Percentiles rank a stretch among this genome's conserved stretches.
phyloP scores from a whole-genome alignment of 2,797 vertebrate genomes.

The Morelia viridis region DNA sequence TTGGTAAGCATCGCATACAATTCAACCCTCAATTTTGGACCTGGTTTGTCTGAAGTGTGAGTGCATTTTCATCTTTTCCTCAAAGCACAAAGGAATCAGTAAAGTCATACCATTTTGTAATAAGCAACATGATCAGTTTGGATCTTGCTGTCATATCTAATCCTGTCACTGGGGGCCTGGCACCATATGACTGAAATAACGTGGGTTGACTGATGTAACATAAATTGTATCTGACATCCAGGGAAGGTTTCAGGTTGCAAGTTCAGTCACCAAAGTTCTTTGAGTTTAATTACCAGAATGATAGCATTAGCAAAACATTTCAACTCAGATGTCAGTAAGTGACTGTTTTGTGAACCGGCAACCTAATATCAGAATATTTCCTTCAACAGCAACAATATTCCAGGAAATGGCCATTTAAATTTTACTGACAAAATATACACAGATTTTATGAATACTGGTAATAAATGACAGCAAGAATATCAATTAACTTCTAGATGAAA shows the following conservation, averaged over 20 bases:
- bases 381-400: not conserved
- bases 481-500: not conserved
- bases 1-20: conserved; percentile 24
- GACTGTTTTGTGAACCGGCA: conserved; percentile 4
- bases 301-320: conserved; percentile 29
- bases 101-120: not conserved
- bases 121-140: not conserved
- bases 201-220: not conserved
- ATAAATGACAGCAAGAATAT: not conserved
- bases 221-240: conserved; percentile 30
- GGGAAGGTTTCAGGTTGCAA: conserved; percentile 12
- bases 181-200: conserved; percentile 41
- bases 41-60: not conserved
- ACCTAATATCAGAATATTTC: not conserved
- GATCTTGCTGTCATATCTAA: conserved; percentile 31
- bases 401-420: not conserved
- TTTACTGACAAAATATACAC: not conserved
- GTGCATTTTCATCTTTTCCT: not conserved
- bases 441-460: fast-evolving
- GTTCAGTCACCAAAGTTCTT: not conserved
- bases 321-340: conserved; percentile 10
- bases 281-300: conserved; percentile 33
- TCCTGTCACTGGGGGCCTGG: not conserved
- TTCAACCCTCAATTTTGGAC: not conserved
- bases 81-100: not conserved